Base-by-base conservation (phyloP, 2,113 vertebrate species). In the Gnathonemus echidnorhynchus region DNA sequence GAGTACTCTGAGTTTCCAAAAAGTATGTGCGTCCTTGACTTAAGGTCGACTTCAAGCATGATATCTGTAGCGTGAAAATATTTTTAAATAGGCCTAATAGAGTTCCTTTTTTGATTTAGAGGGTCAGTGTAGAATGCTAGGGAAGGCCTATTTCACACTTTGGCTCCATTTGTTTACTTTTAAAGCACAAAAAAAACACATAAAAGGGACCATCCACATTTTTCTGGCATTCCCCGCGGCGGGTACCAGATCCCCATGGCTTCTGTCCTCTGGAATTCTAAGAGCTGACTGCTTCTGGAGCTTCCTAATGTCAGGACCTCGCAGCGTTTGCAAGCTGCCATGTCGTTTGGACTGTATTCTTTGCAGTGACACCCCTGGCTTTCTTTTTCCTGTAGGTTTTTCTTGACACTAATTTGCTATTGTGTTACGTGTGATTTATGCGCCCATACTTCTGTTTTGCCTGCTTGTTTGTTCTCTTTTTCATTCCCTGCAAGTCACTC, bases 341-440 rank as follows among this genome's bases (percentile, higher is more conserved):
- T 35, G 31, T 17, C 39, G 2, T 35, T 27, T 19, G 42, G 31
- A 31, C 13, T 31, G 13, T 17, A 50, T 50, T 24, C n/a, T 3
- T n/a, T 45, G 13, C 50, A 8, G n/a, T 52, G 7, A 35, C 13
- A 8, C 86, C 13, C 39, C 86, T n/a, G 13, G 50, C 11, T 87
- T 87, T 35, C 50, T 15, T 39, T 31, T 42, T 53, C 49, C 50
- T 42, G 48, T 42, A 42, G 31, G 35, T 80, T 80, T 80, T 17
- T 39, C 31, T 42, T 87, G 48, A 87, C 86, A 87, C 50, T 87
- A 53, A 53, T 87, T 87, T 56, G 48, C 86, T 35, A 53, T 53
- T 87, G 86, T 87, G 50, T 35, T 87, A 53, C 0, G 13, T 24
- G 86, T 87, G 86, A 87, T 87, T 87, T 87, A 87, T 87, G 86